Evolutionary conservation across 2,888 invertebrate species (phyloP).

Genomic region (Xestia ashworthii): DNA sequence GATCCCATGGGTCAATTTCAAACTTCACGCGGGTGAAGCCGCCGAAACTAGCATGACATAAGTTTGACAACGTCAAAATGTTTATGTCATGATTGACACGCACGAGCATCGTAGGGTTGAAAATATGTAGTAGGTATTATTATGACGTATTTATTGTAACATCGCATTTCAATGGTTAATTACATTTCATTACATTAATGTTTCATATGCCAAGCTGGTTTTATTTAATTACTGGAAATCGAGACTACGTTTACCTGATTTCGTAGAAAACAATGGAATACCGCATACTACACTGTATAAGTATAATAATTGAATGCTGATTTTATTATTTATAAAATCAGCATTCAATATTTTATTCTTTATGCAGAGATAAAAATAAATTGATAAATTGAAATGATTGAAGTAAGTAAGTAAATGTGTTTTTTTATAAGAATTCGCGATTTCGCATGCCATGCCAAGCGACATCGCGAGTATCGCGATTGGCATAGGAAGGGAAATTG

Average conservation of each 20-base stretch:
- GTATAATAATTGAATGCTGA: no score
- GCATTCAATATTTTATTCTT: neutral
- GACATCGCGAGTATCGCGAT: neutral
- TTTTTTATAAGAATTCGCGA: neutral
- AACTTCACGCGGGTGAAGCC: no score
- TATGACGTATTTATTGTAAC: neutral
- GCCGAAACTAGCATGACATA: no score
- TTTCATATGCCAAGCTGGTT: neutral
- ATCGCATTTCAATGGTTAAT: neutral
- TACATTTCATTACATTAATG: neutral
- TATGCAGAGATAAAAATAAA: neutral
- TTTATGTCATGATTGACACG: neutral
- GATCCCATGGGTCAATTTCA: no score
- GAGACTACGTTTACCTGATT: neutral
- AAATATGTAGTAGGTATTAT: neutral
- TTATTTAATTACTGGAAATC: neutral
- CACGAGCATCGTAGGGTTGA: neutral
- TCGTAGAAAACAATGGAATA: conserved; percentile 1
- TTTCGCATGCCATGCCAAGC: neutral
- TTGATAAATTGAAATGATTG: neutral
- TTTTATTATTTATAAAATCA: neutral
- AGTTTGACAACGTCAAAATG: neutral
- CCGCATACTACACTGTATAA: neutral
- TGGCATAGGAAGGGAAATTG: neutral
- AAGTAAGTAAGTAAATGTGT: neutral